These are phyloP conservation scores for Eospalax fontanierii DNA, from an alignment of 2,797 vertebrate genomes.

Conservation along the genomic window DNA sequence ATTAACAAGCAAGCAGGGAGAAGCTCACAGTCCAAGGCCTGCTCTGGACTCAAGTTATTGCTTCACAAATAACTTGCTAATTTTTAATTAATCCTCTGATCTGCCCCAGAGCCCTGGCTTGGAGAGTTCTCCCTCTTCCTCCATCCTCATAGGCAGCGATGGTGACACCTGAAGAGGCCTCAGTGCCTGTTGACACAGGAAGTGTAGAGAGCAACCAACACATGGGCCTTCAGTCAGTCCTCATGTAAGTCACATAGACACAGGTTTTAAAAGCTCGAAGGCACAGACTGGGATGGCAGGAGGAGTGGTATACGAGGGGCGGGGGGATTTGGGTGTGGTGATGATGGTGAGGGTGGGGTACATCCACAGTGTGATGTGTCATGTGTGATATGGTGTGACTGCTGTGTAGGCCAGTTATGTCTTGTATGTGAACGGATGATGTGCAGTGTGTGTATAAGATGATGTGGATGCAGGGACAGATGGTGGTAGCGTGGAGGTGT, in stretches of 20 bases:
- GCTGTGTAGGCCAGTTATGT: not conserved
- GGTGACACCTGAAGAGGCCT: not conserved
- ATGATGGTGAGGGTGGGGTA: not conserved
- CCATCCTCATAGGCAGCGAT: not conserved
- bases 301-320: fast-evolving
- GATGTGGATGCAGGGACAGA: not conserved
- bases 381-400: not conserved
- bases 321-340: too few species aligned
- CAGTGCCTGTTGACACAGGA: not conserved
- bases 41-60: constrained; percentile 43
- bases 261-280: not conserved
- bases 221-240: not conserved
- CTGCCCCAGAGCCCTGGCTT: not conserved
- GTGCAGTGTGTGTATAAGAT: not conserved
- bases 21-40: not conserved
- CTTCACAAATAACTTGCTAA: constrained; percentile 8
- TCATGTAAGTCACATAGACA: not conserved
- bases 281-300: not conserved
- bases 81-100: constrained; percentile 70
- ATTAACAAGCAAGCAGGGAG: constrained; percentile 13
- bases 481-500: not conserved
- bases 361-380: too few species aligned
- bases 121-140: not conserved
- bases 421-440: not conserved
- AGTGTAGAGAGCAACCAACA: not conserved